phyloP scores from a whole-genome alignment of 2,113 vertebrate species.

The Urocolius indicus region DNA sequence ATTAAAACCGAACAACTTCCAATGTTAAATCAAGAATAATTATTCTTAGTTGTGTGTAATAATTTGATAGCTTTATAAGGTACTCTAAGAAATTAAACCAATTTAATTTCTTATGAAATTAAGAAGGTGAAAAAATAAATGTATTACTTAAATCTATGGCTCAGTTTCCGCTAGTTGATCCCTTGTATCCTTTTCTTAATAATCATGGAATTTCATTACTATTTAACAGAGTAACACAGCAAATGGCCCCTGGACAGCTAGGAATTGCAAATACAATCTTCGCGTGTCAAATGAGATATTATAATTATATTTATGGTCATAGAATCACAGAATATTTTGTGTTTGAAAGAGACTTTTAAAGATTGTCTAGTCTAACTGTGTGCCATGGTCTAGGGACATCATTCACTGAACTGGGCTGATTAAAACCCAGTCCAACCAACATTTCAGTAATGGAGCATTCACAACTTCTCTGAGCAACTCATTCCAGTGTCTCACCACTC shows the following conservation, averaged over 20 bases:
- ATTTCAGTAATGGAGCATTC: background rate
- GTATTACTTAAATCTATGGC: background rate
- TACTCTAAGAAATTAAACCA: conserved; percentile 2
- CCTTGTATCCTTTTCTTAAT: background rate
- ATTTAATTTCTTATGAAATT: background rate
- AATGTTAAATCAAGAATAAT: conserved; percentile 5
- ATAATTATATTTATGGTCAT: background rate
- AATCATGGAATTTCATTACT: background rate
- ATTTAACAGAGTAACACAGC: background rate
- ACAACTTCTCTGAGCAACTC: background rate
- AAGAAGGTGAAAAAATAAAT: background rate
- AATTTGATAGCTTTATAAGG: conserved; percentile 44
- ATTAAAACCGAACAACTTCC: no score
- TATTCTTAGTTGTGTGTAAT: conserved; percentile 34
- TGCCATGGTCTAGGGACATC: background rate
- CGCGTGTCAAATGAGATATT: background rate
- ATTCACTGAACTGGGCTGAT: background rate
- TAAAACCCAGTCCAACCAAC: background rate
- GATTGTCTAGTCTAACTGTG: background rate
- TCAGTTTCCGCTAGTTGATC: background rate
- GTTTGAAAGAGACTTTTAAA: background rate
- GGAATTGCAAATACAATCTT: background rate
- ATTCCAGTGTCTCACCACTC: background rate
- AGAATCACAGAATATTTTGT: background rate
- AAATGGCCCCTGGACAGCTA: background rate